Percentiles rank a stretch among this genome's conserved stretches.
Evolutionary conservation across 2,888 invertebrate genomes (phyloP).

Genomic region (Ptilodon capucinus): DNA sequence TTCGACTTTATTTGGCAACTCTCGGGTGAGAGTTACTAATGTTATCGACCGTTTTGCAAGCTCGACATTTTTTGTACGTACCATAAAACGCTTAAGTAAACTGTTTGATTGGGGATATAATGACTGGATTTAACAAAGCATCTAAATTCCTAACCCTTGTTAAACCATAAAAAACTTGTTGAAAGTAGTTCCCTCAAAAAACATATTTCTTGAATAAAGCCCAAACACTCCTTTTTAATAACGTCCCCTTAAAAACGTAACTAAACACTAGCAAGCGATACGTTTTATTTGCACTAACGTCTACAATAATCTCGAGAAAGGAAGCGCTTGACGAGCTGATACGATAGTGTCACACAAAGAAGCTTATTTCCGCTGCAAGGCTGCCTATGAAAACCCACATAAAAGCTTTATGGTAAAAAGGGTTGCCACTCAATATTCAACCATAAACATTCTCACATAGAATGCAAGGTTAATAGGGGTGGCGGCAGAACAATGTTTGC

Average conservation of each 20-base stretch:
- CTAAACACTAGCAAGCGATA: constrained; percentile 50
- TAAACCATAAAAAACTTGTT: no score
- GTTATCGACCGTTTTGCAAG: no score
- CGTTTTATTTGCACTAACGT: constrained; percentile 72
- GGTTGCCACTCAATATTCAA: constrained; percentile 30
- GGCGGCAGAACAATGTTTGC: constrained; percentile 39
- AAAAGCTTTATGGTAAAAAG: constrained; percentile 36
- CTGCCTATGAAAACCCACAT: constrained; percentile 59
- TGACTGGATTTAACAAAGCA: no score
- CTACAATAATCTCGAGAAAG: constrained; percentile 77
- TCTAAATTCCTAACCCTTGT: no score
- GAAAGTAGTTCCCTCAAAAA: background rate
- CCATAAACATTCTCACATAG: constrained; percentile 14
- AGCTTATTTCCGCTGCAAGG: constrained; percentile 78
- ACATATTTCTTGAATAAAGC: background rate
- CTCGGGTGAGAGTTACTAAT: background rate
- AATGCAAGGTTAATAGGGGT: constrained; percentile 1
- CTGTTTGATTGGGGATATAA: no score
- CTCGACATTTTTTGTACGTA: no score
- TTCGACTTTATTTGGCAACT: background rate
- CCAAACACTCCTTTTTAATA: constrained; percentile 4
- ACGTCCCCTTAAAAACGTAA: constrained; percentile 28
- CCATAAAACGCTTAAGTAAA: no score
- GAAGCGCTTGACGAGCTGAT: constrained; percentile 78
- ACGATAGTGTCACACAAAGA: constrained; percentile 77